phyloP scores from a whole-genome alignment of 2,113 vertebrate species.

The Gallinago undulata region DNA sequence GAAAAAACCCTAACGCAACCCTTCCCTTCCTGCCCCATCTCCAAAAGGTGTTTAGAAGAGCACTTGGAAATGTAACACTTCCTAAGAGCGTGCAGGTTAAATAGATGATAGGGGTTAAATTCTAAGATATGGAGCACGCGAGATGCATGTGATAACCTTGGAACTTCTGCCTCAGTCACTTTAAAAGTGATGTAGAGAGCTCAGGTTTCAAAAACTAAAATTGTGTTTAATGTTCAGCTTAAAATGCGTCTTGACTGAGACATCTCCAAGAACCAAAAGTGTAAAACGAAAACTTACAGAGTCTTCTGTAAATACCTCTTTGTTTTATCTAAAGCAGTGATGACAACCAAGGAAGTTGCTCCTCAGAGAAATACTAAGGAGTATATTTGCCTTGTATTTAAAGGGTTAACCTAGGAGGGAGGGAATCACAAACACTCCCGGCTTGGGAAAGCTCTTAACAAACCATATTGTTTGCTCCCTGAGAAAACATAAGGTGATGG shows the following conservation, averaged over 20 bases:
- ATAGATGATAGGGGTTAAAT: background rate
- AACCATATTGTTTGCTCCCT: background rate
- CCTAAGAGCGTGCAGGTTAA: background rate
- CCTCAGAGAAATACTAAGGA: background rate
- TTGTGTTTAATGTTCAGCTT: background rate
- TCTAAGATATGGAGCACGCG: rapidly evolving
- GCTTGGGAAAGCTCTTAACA: background rate
- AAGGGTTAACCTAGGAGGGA: background rate
- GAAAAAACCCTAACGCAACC: rapidly evolving
- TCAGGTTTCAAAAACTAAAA: background rate
- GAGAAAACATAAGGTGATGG: background rate
- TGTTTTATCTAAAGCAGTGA: background rate
- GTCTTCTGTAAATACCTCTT: background rate
- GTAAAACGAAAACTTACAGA: background rate
- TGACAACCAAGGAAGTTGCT: background rate
- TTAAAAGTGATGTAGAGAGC: background rate
- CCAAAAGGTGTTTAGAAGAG: background rate
- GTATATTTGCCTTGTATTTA: background rate
- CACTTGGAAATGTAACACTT: background rate
- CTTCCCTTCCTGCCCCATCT: too few relatives aligned
- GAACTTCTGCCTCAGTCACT: background rate
- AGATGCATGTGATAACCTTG: background rate
- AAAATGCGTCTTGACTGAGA: background rate
- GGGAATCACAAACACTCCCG: background rate
- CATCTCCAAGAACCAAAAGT: background rate